Evolutionary conservation across 2,888 invertebrate species (phyloP).

Genomic region (Xylota sylvarum): DNA sequence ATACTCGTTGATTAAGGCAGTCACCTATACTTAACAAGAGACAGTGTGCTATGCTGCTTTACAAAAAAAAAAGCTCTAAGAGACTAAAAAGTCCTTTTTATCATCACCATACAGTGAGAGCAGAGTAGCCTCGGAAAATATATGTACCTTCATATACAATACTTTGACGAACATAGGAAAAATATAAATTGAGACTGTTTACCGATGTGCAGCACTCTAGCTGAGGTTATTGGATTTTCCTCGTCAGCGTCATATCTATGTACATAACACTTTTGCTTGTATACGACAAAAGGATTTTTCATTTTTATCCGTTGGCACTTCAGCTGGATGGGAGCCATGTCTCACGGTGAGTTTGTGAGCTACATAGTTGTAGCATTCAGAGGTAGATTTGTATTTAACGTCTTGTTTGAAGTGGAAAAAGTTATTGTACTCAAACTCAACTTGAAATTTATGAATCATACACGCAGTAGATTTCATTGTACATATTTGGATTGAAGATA

Average conservation of each 20-base stretch:
- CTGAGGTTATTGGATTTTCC: slow-evolving; percentile 56
- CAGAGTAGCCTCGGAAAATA: slow-evolving; percentile 5
- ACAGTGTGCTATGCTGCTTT: background rate
- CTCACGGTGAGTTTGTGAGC: background rate
- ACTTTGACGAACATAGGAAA: slow-evolving; percentile 3
- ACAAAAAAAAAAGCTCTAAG: slow-evolving; percentile 27
- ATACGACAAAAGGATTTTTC: slow-evolving; percentile 28
- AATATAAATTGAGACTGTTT: slow-evolving; percentile 51
- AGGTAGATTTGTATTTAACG: background rate
- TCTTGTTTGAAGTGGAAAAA: background rate
- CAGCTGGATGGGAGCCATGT: slow-evolving; percentile 13
- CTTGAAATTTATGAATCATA: background rate
- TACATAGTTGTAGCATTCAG: background rate
- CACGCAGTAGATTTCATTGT: background rate
- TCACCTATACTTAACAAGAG: slow-evolving; percentile 10
- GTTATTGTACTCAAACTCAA: background rate
- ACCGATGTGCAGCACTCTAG: slow-evolving; percentile 33
- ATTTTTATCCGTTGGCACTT: slow-evolving; percentile 8
- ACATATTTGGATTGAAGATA: no score
- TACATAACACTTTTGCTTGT: slow-evolving; percentile 2
- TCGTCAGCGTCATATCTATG: slow-evolving; percentile 24
- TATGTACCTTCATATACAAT: background rate
- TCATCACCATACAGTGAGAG: background rate
- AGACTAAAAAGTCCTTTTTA: slow-evolving; percentile 19
- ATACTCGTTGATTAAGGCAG: slow-evolving; percentile 48